Evolutionary conservation across 2,113 vertebrate species (phyloP), one percentile per base, ranked within the genome.

Genomic region (Notarius quadriscutis): DNA sequence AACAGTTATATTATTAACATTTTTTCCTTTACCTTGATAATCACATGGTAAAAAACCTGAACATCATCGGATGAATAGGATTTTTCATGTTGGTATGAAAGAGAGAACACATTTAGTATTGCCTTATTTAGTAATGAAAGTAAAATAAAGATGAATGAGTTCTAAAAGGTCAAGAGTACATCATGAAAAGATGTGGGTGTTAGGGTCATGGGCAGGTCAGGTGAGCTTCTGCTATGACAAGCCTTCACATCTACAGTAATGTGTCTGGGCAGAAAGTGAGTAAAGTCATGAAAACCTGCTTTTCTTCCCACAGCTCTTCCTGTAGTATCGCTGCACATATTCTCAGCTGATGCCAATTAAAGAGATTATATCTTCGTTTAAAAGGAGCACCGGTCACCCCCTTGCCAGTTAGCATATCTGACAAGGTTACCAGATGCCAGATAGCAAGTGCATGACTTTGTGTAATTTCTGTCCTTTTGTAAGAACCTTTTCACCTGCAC

Each of bases 351-450:
- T 96, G 97, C 97, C 97, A 99, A 98, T 99, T 99, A 99, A 96
- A 97, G 95, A 98, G 97, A 98, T 99, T 98, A 97, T 96, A 96
- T 97, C 96, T 97, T 95, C 94, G 94, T 89, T 93, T 95, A 95
- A 97, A 96, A 96, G 95, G 95, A 95, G 95, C 96, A 95, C 96
- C 93, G 88, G 93, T 94, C 95, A 94, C 93, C 92, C 18, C 27
- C 95, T 95, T 94, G 91, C 91, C 93, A 1, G 86, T 96, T 96
- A 98, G 98, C 95, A 92, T 94, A 96, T 95, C 92, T 96, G 97
- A 97, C 96, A 96, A 95, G 96, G 97, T 98, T 96, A 97, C 93
- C 60, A 89, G 87, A 88, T 87, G 71, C 82, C 84, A 88, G 84
- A 69, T 72, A 55, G 65, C 63, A 75, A 87, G 84, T 86, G 30